These are phyloP conservation scores for Taenioides sp. DNA, from an alignment of 2,797 vertebrate genomes.

Conservation along the genomic window DNA sequence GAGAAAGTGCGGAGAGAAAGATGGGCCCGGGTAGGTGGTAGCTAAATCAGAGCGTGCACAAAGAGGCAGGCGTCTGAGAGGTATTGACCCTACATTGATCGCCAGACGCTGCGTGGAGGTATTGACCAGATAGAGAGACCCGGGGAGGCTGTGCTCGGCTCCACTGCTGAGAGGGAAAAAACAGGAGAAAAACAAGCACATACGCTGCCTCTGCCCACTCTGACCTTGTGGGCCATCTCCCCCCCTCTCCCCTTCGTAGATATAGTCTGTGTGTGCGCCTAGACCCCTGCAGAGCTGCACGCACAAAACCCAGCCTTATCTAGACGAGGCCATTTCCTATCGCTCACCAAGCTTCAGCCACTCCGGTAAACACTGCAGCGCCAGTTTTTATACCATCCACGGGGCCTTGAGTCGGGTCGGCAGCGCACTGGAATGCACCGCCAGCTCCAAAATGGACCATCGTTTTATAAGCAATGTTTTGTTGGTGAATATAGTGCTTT, in stretches of 20 bases:
- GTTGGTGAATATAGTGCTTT: background rate
- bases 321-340: conserved; percentile 67
- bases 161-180: conserved; percentile 66
- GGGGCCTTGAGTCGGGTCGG: conserved; percentile 41
- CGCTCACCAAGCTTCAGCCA: conserved; percentile 41
- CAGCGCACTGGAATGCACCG: conserved; percentile 9
- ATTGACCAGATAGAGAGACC: conserved; percentile 84
- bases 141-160: conserved; percentile 75
- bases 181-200: conserved; percentile 74
- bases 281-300: conserved; percentile 65
- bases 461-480: background rate
- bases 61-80: conserved; percentile 84
- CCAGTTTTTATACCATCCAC: conserved; percentile 43
- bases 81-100: conserved; percentile 85
- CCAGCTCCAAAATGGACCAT: conserved; percentile 9
- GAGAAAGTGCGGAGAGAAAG: conserved; percentile 42
- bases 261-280: conserved; percentile 30
- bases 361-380: conserved; percentile 50
- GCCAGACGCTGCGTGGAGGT: conserved; percentile 78
- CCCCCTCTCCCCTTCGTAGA: conserved; percentile 57
- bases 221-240: conserved; percentile 76
- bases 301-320: conserved; percentile 66
- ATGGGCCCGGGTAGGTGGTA: conserved; percentile 75
- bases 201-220: conserved; percentile 58
- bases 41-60: conserved; percentile 84